Evolutionary conservation across 2,113 vertebrate genomes (phyloP).

Genomic region (Clarias batrachus): DNA sequence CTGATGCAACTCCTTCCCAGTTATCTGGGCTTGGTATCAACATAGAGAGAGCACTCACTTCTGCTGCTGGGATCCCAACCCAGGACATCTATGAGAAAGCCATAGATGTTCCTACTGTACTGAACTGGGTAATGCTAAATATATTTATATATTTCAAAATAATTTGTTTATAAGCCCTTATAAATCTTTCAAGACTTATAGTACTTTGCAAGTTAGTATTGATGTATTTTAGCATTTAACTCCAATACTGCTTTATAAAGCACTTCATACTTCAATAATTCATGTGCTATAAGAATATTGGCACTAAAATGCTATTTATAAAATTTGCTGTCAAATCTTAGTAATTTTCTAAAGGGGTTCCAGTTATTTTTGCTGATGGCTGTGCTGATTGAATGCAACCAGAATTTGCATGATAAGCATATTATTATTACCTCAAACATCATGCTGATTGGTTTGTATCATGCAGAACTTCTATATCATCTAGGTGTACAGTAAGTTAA

Average conservation of each 20-base stretch:
- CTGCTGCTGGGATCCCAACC: too few species aligned
- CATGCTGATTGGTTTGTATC: neutral
- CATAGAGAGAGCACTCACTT: too few species aligned
- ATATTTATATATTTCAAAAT: too few species aligned
- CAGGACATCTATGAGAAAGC: too few species aligned
- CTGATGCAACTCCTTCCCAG: too few species aligned
- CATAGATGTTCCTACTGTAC: too few species aligned
- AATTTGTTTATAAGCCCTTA: too few species aligned
- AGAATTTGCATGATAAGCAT: neutral
- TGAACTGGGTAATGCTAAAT: too few species aligned
- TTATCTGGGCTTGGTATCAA: too few species aligned
- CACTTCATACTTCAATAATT: too few species aligned
- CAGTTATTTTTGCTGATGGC: neutral
- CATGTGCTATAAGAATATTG: too few species aligned
- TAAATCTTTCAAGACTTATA: neutral
- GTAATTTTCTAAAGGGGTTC: neutral
- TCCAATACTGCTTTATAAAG: neutral
- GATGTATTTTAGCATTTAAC: neutral
- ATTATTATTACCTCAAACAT: neutral
- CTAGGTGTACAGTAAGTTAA: slow-evolving; percentile 29
- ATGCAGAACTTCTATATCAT: neutral
- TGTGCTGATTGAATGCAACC: neutral
- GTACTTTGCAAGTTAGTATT: neutral
- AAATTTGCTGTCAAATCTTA: neutral
- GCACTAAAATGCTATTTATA: neutral